Conservation (phyloP, 2,888 invertebrate species). For the Mellilla xanthometata region DNA sequence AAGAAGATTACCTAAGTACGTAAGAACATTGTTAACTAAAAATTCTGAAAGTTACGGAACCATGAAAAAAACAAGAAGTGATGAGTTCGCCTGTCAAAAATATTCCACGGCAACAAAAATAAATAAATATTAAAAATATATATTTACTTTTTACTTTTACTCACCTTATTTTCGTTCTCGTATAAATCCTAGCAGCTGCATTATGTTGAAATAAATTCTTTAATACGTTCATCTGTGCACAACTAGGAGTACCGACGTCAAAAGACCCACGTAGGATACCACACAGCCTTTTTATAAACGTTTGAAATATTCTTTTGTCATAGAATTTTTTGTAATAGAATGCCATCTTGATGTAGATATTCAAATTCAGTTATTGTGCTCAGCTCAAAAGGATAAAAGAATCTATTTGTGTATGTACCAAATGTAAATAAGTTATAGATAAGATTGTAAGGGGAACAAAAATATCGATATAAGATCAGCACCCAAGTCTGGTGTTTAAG, state of each 20-base stretch:
- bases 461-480: too few species aligned
- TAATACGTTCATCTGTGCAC: conserved; percentile 12
- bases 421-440: too few species aligned
- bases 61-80: too few species aligned
- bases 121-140: too few species aligned
- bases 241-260: background rate
- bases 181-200: conserved; percentile 6
- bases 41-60: too few species aligned
- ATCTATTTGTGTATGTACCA: too few species aligned
- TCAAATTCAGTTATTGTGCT: conserved; percentile 4
- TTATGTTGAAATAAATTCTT: conserved; percentile 9
- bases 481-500: too few species aligned
- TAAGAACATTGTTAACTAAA: too few species aligned
- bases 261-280: background rate
- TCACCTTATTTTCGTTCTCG: conserved; percentile 13
- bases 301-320: conserved; percentile 5
- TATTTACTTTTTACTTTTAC: background rate
- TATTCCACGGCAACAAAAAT: too few species aligned
- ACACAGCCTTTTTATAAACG: background rate
- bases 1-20: too few species aligned
- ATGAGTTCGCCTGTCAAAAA: too few species aligned
- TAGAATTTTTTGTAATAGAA: background rate
- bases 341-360: conserved; percentile 1
- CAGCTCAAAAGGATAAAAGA: background rate
- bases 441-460: too few species aligned